A percentile compares a stretch with the other conserved stretches of the same genome.
Evolutionary conservation across 2,888 invertebrate species (phyloP).

Genomic region (Lottia scabra): DNA sequence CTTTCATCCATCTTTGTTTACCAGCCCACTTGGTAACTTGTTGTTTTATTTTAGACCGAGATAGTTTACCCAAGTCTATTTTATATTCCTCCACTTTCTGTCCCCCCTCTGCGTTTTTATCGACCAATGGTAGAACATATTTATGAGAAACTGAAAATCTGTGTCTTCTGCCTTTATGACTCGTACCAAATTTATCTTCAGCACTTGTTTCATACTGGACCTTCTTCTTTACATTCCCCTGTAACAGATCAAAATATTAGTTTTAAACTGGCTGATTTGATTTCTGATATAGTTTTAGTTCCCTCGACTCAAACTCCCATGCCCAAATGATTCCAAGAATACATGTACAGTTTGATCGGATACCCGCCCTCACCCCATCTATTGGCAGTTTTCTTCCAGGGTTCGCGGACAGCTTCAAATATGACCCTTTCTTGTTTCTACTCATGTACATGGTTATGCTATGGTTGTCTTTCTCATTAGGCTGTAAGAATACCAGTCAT

Average conservation of each 20-base stretch:
- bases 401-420: no score
- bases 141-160: not conserved
- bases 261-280: not conserved
- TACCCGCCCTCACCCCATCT: no score
- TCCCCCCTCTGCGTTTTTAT: not conserved
- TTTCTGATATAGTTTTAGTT: no score
- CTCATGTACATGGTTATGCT: no score
- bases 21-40: not conserved
- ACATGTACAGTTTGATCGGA: no score
- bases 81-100: not conserved
- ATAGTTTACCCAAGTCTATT: not conserved
- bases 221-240: not conserved
- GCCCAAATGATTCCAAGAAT: no score
- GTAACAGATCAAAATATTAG: not conserved
- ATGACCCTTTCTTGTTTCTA: no score
- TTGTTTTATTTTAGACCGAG: not conserved
- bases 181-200: not conserved
- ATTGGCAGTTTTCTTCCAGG: no score
- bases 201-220: constrained; percentile 3
- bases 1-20: not conserved
- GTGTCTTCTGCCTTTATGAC: not conserved
- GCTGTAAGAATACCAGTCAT: no score
- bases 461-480: no score
- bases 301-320: no score
- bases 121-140: not conserved